phyloP scores from a whole-genome alignment of 2,797 vertebrate genomes.

The Melanotaenia trifasciata region DNA sequence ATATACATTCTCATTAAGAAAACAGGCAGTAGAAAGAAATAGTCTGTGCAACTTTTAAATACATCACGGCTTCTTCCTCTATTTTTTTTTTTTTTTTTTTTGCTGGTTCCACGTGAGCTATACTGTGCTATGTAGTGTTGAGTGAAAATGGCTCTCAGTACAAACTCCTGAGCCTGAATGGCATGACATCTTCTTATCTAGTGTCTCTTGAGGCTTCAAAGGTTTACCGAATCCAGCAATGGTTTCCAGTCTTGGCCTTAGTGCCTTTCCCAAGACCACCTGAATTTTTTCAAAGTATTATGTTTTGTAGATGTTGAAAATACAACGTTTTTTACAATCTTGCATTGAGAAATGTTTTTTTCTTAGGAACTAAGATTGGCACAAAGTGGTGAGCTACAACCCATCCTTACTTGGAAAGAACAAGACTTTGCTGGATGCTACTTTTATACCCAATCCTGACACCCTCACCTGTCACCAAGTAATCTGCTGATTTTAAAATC shows the following conservation, averaged over 20 bases:
- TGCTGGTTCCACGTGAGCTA: no score
- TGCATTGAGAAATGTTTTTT: conserved; percentile 5
- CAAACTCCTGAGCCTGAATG: no score
- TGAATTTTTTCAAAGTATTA: neutral
- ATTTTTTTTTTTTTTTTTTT: no score
- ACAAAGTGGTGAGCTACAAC: conserved; percentile 2
- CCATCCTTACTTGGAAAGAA: conserved; percentile 2
- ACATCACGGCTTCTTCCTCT: no score
- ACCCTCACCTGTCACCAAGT: conserved; percentile 4
- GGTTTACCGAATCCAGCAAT: neutral
- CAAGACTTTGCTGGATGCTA: conserved; percentile 4
- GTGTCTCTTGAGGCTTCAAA: no score
- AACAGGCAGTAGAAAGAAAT: no score
- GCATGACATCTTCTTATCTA: no score
- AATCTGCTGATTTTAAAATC: neutral
- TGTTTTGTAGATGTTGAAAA: neutral
- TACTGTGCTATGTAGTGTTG: no score
- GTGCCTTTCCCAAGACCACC: neutral
- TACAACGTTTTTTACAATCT: neutral
- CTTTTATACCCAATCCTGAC: conserved; percentile 4
- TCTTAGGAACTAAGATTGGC: conserved; percentile 3
- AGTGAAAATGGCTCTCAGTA: no score
- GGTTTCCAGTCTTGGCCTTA: neutral
- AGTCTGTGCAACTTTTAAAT: no score
- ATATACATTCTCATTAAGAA: neutral